Percentiles rank a stretch among this genome's conserved stretches.
Conservation (phyloP, 2,797 vertebrate species). For the Phaenicophaeus curvirostris region DNA sequence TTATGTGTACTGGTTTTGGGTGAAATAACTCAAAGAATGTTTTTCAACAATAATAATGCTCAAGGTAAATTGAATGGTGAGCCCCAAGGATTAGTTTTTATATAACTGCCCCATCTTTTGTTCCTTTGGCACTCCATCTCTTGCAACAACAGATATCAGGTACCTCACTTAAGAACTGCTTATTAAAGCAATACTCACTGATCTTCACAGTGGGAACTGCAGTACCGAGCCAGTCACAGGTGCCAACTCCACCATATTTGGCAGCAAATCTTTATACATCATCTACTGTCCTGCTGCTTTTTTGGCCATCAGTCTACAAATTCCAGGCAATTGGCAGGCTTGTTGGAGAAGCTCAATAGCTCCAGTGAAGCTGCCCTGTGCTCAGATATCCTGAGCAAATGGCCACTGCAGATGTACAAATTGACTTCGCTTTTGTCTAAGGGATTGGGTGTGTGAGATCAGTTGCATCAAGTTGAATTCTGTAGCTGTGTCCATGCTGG, state of each 20-base stretch:
- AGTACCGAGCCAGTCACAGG: conserved; percentile 44
- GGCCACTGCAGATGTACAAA: conserved; percentile 30
- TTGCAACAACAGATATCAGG: conserved; percentile 72
- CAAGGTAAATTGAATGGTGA: conserved; percentile 11
- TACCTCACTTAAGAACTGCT: conserved; percentile 75
- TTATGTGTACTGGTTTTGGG: neutral
- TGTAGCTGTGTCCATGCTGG: neutral
- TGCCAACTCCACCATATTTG: conserved; percentile 62
- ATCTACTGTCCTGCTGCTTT: conserved; percentile 62
- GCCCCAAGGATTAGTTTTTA: neutral
- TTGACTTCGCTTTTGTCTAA: neutral
- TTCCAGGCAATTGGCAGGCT: conserved; percentile 36
- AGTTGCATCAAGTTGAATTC: neutral
- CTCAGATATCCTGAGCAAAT: conserved; percentile 41
- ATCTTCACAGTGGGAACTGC: conserved; percentile 73
- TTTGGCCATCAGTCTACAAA: conserved; percentile 11
- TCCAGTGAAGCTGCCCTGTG: neutral
- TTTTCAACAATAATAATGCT: conserved; percentile 6
- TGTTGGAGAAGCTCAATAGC: conserved; percentile 23
- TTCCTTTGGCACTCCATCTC: conserved; percentile 64
- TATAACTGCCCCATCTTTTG: conserved; percentile 25
- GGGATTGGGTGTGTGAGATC: neutral
- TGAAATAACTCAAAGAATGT: neutral
- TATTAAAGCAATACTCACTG: conserved; percentile 72
- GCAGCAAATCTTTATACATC: conserved; percentile 47